These are phyloP conservation scores for Triplophysa bombifrons DNA, from an alignment of 2,797 vertebrate genomes.

Conservation along the genomic window DNA sequence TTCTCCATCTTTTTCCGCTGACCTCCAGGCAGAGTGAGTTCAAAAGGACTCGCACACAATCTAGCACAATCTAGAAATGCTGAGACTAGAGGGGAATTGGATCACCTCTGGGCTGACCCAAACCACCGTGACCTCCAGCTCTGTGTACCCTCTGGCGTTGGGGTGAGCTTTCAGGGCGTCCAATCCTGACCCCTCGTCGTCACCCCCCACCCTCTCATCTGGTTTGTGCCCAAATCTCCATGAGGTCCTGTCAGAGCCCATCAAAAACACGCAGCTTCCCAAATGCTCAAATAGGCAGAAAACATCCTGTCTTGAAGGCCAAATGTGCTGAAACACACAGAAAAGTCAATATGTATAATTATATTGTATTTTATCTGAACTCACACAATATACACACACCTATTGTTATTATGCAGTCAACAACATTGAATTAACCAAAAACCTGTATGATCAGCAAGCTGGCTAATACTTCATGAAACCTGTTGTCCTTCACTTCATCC, in stretches of 20 bases:
- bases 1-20: slow-evolving; percentile 74
- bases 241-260: slow-evolving; percentile 79
- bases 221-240: slow-evolving; percentile 80
- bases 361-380: slow-evolving; percentile 29
- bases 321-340: neutral
- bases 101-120: slow-evolving; percentile 80
- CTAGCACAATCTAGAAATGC: slow-evolving; percentile 64
- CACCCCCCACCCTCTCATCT: slow-evolving; percentile 51
- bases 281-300: slow-evolving; percentile 45
- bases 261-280: slow-evolving; percentile 59
- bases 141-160: slow-evolving; percentile 67
- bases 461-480: no score
- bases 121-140: slow-evolving; percentile 66
- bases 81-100: slow-evolving; percentile 82
- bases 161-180: slow-evolving; percentile 66
- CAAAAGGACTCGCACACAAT: slow-evolving; percentile 81
- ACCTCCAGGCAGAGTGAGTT: slow-evolving; percentile 72
- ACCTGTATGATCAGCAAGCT: no score
- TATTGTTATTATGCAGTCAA: slow-evolving; percentile 21
- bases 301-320: slow-evolving; percentile 10
- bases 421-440: slow-evolving; percentile 1
- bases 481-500: no score
- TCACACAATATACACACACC: slow-evolving; percentile 1
- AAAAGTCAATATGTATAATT: slow-evolving; percentile 21
- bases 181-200: slow-evolving; percentile 56